Evolutionary conservation across 2,113 vertebrate species (phyloP).

Genomic region (Gopherus evgoodei): DNA sequence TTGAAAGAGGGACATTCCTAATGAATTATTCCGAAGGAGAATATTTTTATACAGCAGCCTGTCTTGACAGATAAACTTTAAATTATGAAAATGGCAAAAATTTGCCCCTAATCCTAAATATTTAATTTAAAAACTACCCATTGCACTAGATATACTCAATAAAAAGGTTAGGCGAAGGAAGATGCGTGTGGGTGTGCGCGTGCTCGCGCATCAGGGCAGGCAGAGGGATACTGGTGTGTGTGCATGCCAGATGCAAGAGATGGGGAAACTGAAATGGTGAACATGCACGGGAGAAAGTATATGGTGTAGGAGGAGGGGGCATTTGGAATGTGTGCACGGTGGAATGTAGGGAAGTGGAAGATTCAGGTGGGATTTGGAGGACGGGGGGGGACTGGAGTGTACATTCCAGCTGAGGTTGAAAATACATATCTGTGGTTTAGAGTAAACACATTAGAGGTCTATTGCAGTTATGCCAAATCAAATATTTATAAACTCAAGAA

Average conservation of each 20-base stretch:
- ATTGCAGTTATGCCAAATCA: neutral
- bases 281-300: too few relatives aligned
- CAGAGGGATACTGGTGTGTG: neutral
- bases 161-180: neutral
- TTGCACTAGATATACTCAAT: neutral
- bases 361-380: neutral
- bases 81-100: neutral
- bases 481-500: too few relatives aligned
- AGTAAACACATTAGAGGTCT: neutral
- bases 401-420: neutral
- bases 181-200: neutral
- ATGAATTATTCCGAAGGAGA: neutral
- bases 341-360: neutral
- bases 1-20: neutral
- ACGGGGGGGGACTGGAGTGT: neutral
- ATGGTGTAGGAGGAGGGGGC: too few relatives aligned
- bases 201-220: too few relatives aligned
- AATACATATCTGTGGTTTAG: neutral
- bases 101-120: fast-evolving
- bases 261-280: too few relatives aligned
- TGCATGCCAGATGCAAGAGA: neutral
- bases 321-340: neutral
- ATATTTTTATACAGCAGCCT: neutral
- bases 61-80: neutral
- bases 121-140: neutral